A percentile compares a stretch with the other conserved stretches of the same genome.
phyloP scores from a whole-genome alignment of 1,140 invertebrate species.

The Belonocnema kinseyi region DNA sequence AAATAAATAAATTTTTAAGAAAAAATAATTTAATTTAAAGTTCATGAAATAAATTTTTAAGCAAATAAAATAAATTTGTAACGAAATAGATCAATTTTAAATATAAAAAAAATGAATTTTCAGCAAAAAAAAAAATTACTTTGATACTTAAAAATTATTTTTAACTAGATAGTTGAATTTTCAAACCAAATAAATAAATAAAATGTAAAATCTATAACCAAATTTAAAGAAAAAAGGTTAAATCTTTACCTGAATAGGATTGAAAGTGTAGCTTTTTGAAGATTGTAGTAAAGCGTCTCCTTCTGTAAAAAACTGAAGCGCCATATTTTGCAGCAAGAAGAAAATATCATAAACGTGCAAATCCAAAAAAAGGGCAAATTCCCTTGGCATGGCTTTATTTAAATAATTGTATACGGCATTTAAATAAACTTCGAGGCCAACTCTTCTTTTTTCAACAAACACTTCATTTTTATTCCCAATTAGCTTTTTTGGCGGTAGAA shows the following conservation, averaged over 20 bases:
- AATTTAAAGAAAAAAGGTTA: not conserved
- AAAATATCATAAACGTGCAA: conserved; percentile 90
- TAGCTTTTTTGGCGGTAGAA: conserved; percentile 93
- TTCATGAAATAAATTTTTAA: too few relatives aligned
- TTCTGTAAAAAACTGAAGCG: conserved; percentile 82
- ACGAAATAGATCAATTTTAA: too few relatives aligned
- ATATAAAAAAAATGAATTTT: too few relatives aligned
- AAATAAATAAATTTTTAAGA: too few relatives aligned
- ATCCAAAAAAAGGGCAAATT: conserved; percentile 86
- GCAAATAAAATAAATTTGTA: too few relatives aligned
- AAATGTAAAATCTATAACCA: too few relatives aligned
- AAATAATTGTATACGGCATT: conserved; percentile 85
- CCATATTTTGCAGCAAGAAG: conserved; percentile 87
- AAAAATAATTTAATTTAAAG: too few relatives aligned
- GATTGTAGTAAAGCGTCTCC: conserved; percentile 81
- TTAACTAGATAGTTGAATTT: too few relatives aligned
- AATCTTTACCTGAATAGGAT: conserved; percentile 82
- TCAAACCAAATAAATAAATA: too few relatives aligned
- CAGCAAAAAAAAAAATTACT: too few relatives aligned
- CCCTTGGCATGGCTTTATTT: conserved; percentile 83
- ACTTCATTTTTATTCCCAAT: conserved; percentile 86
- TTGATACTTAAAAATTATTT: too few relatives aligned
- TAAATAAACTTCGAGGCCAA: conserved; percentile 88
- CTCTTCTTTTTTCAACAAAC: conserved; percentile 90
- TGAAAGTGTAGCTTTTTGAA: conserved; percentile 80